Evolutionary conservation across 1,140 invertebrate genomes (phyloP), one percentile per base, ranked within the genome.

Genomic region (Periplaneta americana): DNA sequence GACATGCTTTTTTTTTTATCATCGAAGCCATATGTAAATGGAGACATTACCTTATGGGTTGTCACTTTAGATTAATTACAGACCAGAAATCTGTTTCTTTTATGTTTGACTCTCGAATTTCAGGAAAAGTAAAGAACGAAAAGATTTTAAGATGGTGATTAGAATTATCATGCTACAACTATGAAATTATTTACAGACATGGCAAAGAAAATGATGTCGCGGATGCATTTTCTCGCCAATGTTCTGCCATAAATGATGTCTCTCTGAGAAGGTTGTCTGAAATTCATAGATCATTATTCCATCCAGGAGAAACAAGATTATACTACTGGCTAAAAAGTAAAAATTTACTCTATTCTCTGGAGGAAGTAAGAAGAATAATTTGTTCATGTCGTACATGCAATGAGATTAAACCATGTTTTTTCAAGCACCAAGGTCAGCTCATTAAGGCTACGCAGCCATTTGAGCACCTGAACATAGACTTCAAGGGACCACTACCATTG

Each of bases 401-500:
- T 57, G 81, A 85, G 76, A 31, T 84, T 17, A 85, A 85, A 48
- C 83, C 82, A 32, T 15, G 80, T 57, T 85, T 83, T 74, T 34
- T 34, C 81, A 79, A 31, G 31, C 78, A 80, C 34, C 15, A 39
- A 37, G 75, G 78, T 17, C 79, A 74, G 18, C 81, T 85, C 8
- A 84, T 85, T 22, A 87, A 86, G 83, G 83, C 84, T 31, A 85
- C 82, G 37, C 80, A 82, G 76, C 83, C 84, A 75, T 85, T 85
- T 78, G 84, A 85, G 77, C 32, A 81, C 34, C 37, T 86, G 15
- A 85, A 83, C 57, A 75, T 87, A 17, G 86, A 85, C 81, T 86
- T 87, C 76, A 86, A 86, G 82, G 83, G 84, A 18, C 86, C 85
- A 28, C 34, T 87, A 18, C 82, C 85, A 57, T 82, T 85, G n/a